These are phyloP conservation scores for Cyanoderma ruficeps DNA, from an alignment of 2,113 vertebrate species.

Conservation along the genomic window DNA sequence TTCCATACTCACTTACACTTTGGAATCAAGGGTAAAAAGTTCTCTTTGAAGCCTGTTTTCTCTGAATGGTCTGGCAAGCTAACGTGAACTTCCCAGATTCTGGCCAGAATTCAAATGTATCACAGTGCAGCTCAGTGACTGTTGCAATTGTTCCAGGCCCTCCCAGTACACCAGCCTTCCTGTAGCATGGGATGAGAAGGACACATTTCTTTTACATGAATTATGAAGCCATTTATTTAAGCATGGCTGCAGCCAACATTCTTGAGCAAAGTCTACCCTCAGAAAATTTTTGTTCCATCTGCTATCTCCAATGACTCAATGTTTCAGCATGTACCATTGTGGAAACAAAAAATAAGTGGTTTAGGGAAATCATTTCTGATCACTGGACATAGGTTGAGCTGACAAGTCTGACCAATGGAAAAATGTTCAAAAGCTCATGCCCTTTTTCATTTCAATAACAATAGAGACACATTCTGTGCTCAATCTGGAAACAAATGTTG, in stretches of 20 bases:
- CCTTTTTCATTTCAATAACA: constrained; percentile 53
- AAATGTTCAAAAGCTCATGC: constrained; percentile 20
- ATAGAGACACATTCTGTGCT: constrained; percentile 39
- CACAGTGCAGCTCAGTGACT: background rate
- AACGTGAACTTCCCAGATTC: constrained; percentile 36
- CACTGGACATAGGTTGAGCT: background rate
- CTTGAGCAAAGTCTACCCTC: background rate
- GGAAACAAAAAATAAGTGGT: background rate
- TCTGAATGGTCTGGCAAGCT: constrained; percentile 54
- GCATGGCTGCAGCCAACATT: background rate
- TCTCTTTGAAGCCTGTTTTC: constrained; percentile 69
- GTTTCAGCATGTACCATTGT: fast-evolving
- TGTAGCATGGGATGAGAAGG: background rate
- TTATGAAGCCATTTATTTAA: constrained; percentile 20
- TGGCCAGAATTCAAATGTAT: constrained; percentile 39
- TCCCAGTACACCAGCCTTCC: background rate
- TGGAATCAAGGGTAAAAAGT: constrained; percentile 61
- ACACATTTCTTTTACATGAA: background rate
- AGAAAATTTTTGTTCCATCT: background rate
- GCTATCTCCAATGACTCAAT: background rate
- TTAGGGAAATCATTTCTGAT: background rate
- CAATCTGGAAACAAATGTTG: constrained; percentile 59
- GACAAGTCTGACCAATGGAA: constrained; percentile 7
- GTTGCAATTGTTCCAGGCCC: background rate
- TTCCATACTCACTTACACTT: constrained; percentile 52